Conservation (phyloP, 2,113 vertebrate genomes). For the Pteropus alecto region DNA sequence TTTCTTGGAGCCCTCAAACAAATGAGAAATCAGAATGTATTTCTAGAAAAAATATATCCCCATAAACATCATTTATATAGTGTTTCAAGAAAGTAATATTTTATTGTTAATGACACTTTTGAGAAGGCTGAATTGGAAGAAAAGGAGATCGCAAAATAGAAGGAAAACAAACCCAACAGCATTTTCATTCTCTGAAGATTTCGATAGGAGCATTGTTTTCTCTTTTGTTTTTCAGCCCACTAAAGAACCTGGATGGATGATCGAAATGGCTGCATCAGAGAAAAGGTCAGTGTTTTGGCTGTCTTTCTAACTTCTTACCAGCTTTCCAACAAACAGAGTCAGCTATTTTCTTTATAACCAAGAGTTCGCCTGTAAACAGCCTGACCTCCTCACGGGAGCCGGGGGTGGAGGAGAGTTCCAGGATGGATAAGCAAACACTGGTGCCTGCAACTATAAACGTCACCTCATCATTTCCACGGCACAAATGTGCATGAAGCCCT, state of each 20-base stretch:
- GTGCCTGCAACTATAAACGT: too few relatives aligned
- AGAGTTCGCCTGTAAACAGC: neutral
- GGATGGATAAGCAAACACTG: neutral
- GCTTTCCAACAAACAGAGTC: neutral
- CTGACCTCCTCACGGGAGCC: neutral
- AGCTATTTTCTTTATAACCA: neutral
- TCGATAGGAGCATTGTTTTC: neutral
- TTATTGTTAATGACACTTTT: neutral
- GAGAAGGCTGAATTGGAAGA: neutral
- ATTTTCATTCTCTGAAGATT: neutral
- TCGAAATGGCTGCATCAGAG: neutral
- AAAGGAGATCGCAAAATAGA: neutral
- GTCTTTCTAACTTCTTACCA: neutral
- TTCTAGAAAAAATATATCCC: neutral
- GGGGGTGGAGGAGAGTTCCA: neutral
- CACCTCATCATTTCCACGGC: neutral
- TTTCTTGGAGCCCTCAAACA: neutral
- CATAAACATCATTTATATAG: neutral
- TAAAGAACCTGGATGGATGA: neutral
- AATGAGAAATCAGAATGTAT: neutral
- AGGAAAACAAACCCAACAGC: neutral
- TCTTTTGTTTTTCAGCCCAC: neutral
- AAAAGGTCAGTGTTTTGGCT: neutral
- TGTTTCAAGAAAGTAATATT: neutral
- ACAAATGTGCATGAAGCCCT: neutral